Evolutionary conservation across 1,140 invertebrate species (phyloP).

Genomic region (Bathynomus jamesi): DNA sequence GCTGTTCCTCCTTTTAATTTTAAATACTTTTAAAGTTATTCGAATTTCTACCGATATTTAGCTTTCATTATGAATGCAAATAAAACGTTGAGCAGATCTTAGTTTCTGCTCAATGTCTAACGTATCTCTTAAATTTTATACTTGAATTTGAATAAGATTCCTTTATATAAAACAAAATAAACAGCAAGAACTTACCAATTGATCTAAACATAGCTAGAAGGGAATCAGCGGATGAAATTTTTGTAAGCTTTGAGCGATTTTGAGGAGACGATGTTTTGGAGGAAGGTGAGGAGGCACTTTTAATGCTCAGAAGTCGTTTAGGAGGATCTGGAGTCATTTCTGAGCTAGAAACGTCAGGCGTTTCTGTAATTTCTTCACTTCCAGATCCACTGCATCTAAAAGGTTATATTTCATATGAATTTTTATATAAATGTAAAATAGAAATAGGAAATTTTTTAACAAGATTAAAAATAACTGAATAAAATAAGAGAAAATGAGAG

Average conservation of each 20-base stretch:
- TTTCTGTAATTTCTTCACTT: constrained; percentile 29
- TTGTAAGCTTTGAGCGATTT: constrained; percentile 40
- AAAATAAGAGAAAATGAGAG: too few relatives aligned
- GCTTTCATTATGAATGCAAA: too few relatives aligned
- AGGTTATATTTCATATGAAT: not conserved
- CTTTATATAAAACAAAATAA: too few relatives aligned
- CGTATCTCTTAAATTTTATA: too few relatives aligned
- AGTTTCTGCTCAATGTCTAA: too few relatives aligned
- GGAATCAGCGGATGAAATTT: constrained; percentile 62
- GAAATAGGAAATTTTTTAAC: too few relatives aligned
- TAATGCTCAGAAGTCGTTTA: constrained; percentile 17
- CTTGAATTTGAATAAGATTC: too few relatives aligned
- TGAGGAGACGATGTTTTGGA: constrained; percentile 24
- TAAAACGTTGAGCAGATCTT: too few relatives aligned
- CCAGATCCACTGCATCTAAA: constrained; percentile 28
- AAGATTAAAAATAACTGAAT: too few relatives aligned
- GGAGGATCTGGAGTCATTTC: constrained; percentile 36
- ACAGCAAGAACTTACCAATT: constrained; percentile 23
- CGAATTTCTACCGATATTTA: too few relatives aligned
- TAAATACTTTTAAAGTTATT: too few relatives aligned
- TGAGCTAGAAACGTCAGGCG: constrained; percentile 32
- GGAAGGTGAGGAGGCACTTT: constrained; percentile 18
- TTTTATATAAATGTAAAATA: too few relatives aligned
- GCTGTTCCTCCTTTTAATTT: not conserved
- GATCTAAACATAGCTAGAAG: constrained; percentile 59